Base-by-base conservation (phyloP, 2,797 vertebrate species). In the Agapornis canus region DNA sequence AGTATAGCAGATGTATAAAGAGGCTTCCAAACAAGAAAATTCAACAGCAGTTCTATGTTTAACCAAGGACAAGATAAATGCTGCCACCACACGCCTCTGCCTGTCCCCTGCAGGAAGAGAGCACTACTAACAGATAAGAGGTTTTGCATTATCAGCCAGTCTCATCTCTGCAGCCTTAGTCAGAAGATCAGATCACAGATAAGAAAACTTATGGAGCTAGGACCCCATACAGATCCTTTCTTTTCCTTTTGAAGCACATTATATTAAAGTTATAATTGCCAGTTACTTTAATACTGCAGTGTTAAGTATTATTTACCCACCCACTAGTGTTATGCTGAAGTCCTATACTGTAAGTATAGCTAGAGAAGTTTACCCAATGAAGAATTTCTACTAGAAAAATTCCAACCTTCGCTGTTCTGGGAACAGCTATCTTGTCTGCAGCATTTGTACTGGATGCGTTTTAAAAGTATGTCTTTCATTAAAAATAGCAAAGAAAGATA, bases 21-120 rank as follows among this genome's bases (percentile, higher is more conserved):
- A 89, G 37, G 43, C 37, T 60, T 80, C 48, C 37, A 80, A 92
- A 89, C 15, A 39, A 77, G 39, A 90, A 93, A 66, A 82, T 40
- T 70, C 61, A 85, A 57, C 68, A 78, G 63, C 29, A 82, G 37
- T 71, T 92, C 79, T 91, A 64, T 75, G 57, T 87, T 92, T 90
- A 96, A 92, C 65, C 52, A 69, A 88, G 42, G 79, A 77, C 78
- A 95, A 82, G 60, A 25, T 52, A 81, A 92, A 61, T 81, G 49
- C 76, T 90, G 68, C 82, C 69, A 87, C 73, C 84, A 77, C 57
- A 75, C 6, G 4, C 52, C 81, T 87, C 83, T 91, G 84, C 56
- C 82, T 57, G 35, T 80, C 65, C 60, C 76, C 78, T 52, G 29
- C 43, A 80, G 48, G n/a, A 82, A 42, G 11, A 10, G 17, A 35